Percentiles rank a stretch among this genome's conserved stretches.
phyloP scores from a whole-genome alignment of 1,140 invertebrate genomes.

The Drosophila malerkotliana region DNA sequence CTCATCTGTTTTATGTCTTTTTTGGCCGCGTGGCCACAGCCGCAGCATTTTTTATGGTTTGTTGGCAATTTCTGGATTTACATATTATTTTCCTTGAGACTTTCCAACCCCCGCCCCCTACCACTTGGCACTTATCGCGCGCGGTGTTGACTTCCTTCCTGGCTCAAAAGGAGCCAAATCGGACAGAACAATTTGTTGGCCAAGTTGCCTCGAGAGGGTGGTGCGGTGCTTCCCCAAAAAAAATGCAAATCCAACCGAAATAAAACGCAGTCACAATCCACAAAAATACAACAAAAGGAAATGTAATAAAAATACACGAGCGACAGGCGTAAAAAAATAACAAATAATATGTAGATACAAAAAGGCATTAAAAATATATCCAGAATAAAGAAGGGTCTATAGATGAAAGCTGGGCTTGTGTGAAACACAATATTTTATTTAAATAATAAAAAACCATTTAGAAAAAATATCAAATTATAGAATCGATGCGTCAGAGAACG shows the following conservation, averaged over 20 bases:
- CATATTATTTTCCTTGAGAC: conserved; percentile 34
- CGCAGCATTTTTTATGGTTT: conserved; percentile 58
- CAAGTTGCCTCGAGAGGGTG: conserved; percentile 20
- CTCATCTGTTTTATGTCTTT: conserved; percentile 68
- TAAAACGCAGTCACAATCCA: conserved; percentile 32
- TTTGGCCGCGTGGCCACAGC: conserved; percentile 24
- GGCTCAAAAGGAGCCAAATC: conserved; percentile 39
- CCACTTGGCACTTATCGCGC: conserved; percentile 51
- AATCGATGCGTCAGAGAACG: conserved; percentile 9
- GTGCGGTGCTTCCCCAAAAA: neutral
- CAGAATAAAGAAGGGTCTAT: conserved; percentile 2
- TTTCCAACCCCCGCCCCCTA: conserved; percentile 3
- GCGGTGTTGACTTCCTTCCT: conserved; percentile 51
- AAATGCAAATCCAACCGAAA: conserved; percentile 58
- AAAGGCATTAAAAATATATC: conserved; percentile 1
- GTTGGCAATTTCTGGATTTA: conserved; percentile 65
- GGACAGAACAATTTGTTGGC: conserved; percentile 63
- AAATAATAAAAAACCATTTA: conserved; percentile 24
- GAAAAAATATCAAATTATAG: conserved; percentile 54
- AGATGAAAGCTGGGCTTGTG: neutral
- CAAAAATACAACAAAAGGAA: conserved; percentile 27
- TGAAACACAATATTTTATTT: conserved; percentile 43
- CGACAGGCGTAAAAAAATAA: conserved; percentile 34
- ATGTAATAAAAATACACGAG: conserved; percentile 18
- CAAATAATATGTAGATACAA: conserved; percentile 20